phyloP scores from a whole-genome alignment of 1,140 invertebrate genomes.

The Megalonaias nervosa region DNA sequence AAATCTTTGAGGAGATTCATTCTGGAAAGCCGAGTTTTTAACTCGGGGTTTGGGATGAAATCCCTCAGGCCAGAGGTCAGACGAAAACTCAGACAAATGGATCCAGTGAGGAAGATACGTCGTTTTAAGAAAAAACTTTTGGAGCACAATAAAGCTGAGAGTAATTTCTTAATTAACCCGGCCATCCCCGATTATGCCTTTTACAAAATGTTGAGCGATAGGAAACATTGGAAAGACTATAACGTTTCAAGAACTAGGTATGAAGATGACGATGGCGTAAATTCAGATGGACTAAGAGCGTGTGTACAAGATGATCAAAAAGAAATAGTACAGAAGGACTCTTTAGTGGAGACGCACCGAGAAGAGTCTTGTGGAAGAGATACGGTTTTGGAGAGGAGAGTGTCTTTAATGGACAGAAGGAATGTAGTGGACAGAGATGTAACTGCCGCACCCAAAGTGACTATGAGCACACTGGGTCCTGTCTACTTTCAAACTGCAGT shows the following conservation, averaged over 20 bases:
- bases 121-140: slow-evolving; percentile 23
- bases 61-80: slow-evolving; percentile 27
- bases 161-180: slow-evolving; percentile 24
- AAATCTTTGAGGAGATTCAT: slow-evolving; percentile 17
- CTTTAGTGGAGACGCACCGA: not conserved
- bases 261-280: not conserved
- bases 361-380: too few species aligned
- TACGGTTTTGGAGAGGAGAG: not conserved
- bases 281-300: not conserved
- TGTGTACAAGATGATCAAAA: not conserved
- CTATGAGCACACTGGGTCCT: slow-evolving; percentile 26
- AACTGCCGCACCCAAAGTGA: slow-evolving; percentile 7
- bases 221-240: slow-evolving; percentile 28
- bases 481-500: slow-evolving; percentile 33
- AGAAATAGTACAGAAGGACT: not conserved
- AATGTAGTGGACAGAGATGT: slow-evolving; percentile 13
- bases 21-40: slow-evolving; percentile 32
- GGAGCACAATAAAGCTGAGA: slow-evolving; percentile 1
- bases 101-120: slow-evolving; percentile 31
- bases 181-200: slow-evolving; percentile 10
- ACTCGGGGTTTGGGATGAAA: slow-evolving; percentile 36
- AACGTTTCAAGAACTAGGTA: not conserved
- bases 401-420: slow-evolving; percentile 17
- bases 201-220: slow-evolving; percentile 25
- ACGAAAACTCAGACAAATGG: slow-evolving; percentile 25